Evolutionary conservation across 2,113 vertebrate genomes (phyloP).

Genomic region (Emberiza fucata): DNA sequence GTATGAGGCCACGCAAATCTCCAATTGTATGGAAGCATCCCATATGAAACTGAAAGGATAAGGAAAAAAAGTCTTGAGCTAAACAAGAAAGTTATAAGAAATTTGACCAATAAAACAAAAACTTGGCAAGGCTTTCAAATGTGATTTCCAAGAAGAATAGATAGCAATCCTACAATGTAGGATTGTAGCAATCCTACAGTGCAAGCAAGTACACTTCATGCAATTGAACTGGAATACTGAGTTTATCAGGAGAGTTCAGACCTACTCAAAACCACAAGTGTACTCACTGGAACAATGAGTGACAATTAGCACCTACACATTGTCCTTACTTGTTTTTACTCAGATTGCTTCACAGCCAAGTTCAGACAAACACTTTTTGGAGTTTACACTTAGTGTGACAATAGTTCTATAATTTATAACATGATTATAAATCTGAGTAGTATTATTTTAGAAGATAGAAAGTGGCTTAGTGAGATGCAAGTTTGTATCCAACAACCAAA

Average conservation of each 20-base stretch:
- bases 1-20: conserved; percentile 71
- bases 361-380: not conserved
- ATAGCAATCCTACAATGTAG: too few relatives aligned
- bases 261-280: too few relatives aligned
- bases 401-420: not conserved
- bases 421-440: not conserved
- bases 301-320: too few relatives aligned
- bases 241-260: too few relatives aligned
- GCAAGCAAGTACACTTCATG: too few relatives aligned
- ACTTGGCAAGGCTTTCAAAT: not conserved
- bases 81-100: not conserved
- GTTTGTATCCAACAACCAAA: not conserved
- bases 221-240: too few relatives aligned
- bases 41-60: conserved; percentile 76
- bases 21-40: conserved; percentile 82
- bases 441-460: not conserved
- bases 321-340: too few relatives aligned
- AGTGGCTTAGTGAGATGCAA: not conserved
- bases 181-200: too few relatives aligned
- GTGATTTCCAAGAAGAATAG: not conserved
- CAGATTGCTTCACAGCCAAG: not conserved
- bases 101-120: not conserved
- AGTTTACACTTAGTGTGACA: not conserved
- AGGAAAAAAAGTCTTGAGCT: not conserved
- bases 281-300: too few relatives aligned